These are phyloP conservation scores for Valencia hispanica DNA, from an alignment of 2,797 vertebrate genomes.

Conservation along the genomic window DNA sequence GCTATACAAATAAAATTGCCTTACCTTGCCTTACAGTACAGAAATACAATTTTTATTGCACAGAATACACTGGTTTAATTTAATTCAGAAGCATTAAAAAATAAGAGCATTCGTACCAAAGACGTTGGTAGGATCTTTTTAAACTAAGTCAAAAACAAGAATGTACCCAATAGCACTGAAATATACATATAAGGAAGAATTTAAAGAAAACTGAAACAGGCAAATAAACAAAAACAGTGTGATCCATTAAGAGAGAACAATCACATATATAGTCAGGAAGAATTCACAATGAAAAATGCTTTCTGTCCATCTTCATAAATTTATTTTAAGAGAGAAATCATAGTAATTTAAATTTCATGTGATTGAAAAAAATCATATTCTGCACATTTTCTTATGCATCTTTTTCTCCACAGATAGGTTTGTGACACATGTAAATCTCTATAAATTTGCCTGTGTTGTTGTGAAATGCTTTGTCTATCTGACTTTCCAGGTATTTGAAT, in stretches of 20 bases:
- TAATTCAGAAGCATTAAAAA: not conserved
- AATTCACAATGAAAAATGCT: too few species aligned
- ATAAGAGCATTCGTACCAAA: not conserved
- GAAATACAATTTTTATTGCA: too few species aligned
- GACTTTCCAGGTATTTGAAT: not conserved
- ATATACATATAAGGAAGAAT: not conserved
- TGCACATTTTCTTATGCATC: too few species aligned
- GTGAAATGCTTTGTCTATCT: not conserved
- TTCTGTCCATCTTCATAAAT: not conserved
- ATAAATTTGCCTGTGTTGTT: not conserved
- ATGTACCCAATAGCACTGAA: not conserved
- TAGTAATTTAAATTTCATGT: not conserved
- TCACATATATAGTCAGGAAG: too few species aligned
- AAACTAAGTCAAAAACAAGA: not conserved
- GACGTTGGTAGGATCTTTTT: not conserved
- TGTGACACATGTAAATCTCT: not conserved
- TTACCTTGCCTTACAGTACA: too few species aligned
- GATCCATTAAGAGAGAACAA: not conserved
- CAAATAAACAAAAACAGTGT: not conserved
- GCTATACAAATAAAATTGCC: too few species aligned
- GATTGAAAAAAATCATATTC: not conserved
- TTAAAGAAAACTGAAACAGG: not conserved
- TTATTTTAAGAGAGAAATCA: not conserved
- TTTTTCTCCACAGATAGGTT: not conserved
- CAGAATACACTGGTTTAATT: not conserved